These are phyloP conservation scores for Chaetodon trifasciatus DNA, from an alignment of 2,797 vertebrate genomes.

Conservation along the genomic window DNA sequence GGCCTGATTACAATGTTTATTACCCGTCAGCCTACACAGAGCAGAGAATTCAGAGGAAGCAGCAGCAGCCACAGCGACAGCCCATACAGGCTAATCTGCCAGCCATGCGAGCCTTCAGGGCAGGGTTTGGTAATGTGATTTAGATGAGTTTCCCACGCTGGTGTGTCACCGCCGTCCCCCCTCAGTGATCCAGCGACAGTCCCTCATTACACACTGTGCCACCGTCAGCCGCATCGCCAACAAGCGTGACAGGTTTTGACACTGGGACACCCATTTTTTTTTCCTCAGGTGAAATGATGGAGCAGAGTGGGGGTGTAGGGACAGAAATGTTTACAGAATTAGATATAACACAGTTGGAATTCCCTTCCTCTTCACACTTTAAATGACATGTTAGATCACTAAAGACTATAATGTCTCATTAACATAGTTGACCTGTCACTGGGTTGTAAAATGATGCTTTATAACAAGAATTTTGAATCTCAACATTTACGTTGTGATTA, in stretches of 20 bases:
- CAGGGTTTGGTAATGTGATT: slow-evolving; percentile 85
- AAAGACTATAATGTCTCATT: background rate
- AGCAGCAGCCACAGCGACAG: slow-evolving; percentile 53
- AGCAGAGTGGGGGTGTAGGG: slow-evolving; percentile 37
- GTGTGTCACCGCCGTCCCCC: slow-evolving; percentile 78
- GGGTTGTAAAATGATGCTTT: slow-evolving; percentile 4
- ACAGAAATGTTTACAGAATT: slow-evolving; percentile 43
- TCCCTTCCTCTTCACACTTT: slow-evolving; percentile 31
- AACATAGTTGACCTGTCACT: slow-evolving; percentile 16
- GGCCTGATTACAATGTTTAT: slow-evolving; percentile 77
- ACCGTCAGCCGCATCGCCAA: slow-evolving; percentile 69
- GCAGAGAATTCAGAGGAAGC: slow-evolving; percentile 56
- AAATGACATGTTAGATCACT: slow-evolving; percentile 17
- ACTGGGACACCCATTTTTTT: slow-evolving; percentile 69
- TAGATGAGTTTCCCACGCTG: slow-evolving; percentile 84
- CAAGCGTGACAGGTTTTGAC: slow-evolving; percentile 78
- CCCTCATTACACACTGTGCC: slow-evolving; percentile 83
- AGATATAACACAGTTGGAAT: slow-evolving; percentile 40
- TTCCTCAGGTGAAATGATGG: slow-evolving; percentile 51
- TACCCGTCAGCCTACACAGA: slow-evolving; percentile 71
- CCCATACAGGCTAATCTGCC: slow-evolving; percentile 78
- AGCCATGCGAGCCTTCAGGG: slow-evolving; percentile 76
- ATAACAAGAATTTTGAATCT: background rate
- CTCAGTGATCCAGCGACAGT: slow-evolving; percentile 77
- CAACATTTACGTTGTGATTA: background rate